Percentiles rank a stretch among this genome's conserved stretches.
Conservation (phyloP, 2,797 vertebrate genomes). For the Xerus rutilus region DNA sequence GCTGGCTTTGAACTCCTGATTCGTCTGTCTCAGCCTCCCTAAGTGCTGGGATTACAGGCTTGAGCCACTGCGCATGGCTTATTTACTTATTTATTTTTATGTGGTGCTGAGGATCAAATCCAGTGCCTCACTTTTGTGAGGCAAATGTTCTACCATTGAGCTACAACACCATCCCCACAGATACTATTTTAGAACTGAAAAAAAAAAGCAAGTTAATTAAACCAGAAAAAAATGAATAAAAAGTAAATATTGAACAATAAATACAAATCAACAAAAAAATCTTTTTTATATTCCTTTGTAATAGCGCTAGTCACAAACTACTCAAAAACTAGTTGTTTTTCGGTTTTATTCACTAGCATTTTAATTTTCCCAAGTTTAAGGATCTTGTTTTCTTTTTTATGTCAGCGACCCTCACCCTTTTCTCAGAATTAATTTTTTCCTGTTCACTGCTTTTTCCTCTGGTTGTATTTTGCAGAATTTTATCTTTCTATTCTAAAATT, state of each 20-base stretch:
- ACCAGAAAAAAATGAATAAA: not conserved
- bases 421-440: not conserved
- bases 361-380: not conserved
- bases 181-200: not conserved
- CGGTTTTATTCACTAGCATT: not conserved
- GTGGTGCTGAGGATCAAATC: too few species aligned
- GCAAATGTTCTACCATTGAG: too few species aligned
- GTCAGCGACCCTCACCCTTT: not conserved
- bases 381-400: not conserved
- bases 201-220: not conserved
- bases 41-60: too few species aligned
- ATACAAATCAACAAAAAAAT: not conserved
- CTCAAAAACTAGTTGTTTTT: not conserved
- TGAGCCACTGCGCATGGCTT: too few species aligned
- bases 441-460: not conserved
- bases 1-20: too few species aligned
- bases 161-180: not conserved
- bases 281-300: not conserved
- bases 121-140: too few species aligned
- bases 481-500: conserved; percentile 8
- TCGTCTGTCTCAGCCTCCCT: too few species aligned
- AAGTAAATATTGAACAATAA: not conserved
- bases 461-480: not conserved
- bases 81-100: too few species aligned
- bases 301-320: not conserved